Base-by-base conservation (phyloP, 2,888 invertebrate genomes). In the Eupithecia dodoneata region DNA sequence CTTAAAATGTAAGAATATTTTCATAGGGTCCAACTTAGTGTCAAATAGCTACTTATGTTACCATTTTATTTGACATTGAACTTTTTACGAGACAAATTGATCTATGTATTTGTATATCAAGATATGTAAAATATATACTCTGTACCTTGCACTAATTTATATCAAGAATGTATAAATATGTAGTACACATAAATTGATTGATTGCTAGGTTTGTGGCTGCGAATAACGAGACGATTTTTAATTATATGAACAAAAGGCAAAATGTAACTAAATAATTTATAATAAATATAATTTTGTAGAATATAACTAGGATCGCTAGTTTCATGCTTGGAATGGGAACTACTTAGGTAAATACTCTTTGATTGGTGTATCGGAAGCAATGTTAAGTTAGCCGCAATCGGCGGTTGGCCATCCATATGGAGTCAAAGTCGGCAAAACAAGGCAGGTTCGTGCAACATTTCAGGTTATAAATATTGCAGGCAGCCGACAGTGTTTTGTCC, bases 11-110 rank as follows among this genome's bases (percentile, higher is more conserved):
- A 4, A 30, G 63, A 63, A 63, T 63, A 10, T 63, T 63, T 30
- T 18, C 12, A 66, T 69, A 73, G 73, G 76, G 76, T 73, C 76
- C 76, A 76, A 76, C 13, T 55, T 41, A 71, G 76, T 74, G 71
- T 76, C 76, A 71, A 76, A 71, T 66, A 42, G 42, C 10, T 6
- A 13, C 41, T 12, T 63, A 65, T 66, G 13, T 66, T 42, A 42
- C 15, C 18, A 10, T 18, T 59, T 59, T 59, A 55, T 59, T 59
- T 59, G 10, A 18, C 59, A 59, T 59, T 59, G 18, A 18, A 59
- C 59, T 59, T 59, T 55, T 55, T 55, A 18, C n/a, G 3, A 3
- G 59, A 59, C 9, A 18, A 59, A 59, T 18, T 18, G 59, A 18
- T 59, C 30, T 10, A 63, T 30, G 18, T 63, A 63, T 59, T 59